Evolutionary conservation across 1,140 invertebrate genomes (phyloP), one percentile per base, ranked within the genome.

Genomic region (Lutraria rhynchaena): DNA sequence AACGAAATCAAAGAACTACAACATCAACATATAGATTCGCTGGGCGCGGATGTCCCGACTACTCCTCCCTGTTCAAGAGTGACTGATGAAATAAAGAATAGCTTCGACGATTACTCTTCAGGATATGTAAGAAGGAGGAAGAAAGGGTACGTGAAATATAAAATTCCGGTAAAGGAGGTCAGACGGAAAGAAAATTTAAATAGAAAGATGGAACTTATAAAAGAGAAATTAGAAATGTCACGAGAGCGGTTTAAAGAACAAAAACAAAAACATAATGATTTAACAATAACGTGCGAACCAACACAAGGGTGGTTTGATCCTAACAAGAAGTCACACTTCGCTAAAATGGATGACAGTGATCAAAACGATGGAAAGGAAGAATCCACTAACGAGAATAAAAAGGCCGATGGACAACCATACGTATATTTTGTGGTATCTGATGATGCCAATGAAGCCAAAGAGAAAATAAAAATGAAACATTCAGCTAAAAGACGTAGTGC

Each of bases 361-460:
- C 5, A 7, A 7, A 41, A 7, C 15, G 37, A 15, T 7, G 37
- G 15, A 15, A 33, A 33, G 19, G 19, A 33, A 19, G 13, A 17
- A 63, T 3, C 53, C 5, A 7, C 27, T 5, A 22, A 63, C 19
- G 60, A 63, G 22, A n/a, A 33, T 19, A n/a, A 33, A 63, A 13
- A 29, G 35, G 33, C 27, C 7, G 27, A 31, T 35, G 60, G 24
- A 29, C 31, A 41, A 4, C 69, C 69, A n/a, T 81, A 61, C n/a
- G 41, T 71, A 15, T 81, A 81, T 61, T 81, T 81, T 71, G 78
- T 81, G 41, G 78, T 81, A 22, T 61, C 78, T 33, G 19, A 49
- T 17, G 51, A 17, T 53, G 35, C 4, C 22, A 57, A 63, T 24
- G 67, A 61, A 2, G 22, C 13, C 49, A 19, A 4, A n/a, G 78